These are phyloP conservation scores for Deroptyus accipitrinus DNA, from an alignment of 2,113 vertebrate species.

Conservation along the genomic window DNA sequence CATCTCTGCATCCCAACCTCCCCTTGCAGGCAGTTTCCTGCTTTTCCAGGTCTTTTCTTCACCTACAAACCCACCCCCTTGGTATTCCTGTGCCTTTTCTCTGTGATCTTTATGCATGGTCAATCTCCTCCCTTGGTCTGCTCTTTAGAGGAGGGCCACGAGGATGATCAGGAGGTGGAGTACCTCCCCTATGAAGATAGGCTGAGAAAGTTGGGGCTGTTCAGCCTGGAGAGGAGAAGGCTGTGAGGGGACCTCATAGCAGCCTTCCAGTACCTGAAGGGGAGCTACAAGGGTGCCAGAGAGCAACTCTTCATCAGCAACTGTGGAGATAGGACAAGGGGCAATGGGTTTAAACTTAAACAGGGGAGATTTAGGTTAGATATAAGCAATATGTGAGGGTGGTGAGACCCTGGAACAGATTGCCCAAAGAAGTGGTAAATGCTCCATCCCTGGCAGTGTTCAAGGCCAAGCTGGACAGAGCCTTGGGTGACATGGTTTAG, in stretches of 20 bases:
- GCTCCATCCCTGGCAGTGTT: neutral
- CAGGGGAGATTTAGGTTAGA: neutral
- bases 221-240: neutral
- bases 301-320: neutral
- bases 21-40: neutral
- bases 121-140: rapidly evolving
- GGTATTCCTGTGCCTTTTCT: neutral
- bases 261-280: neutral
- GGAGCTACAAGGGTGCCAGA: neutral
- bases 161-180: neutral
- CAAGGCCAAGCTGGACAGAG: neutral
- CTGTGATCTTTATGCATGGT: neutral
- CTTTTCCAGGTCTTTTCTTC: neutral
- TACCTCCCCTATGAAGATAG: neutral
- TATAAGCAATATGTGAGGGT: neutral
- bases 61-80: neutral
- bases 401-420: neutral
- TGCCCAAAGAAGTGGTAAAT: neutral
- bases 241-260: neutral
- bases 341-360: neutral
- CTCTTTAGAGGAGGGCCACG: neutral
- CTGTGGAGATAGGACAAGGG: neutral
- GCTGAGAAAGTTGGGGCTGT: neutral
- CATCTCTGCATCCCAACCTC: neutral
- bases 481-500: neutral